A percentile compares a stretch with the other conserved stretches of the same genome.
phyloP scores from a whole-genome alignment of 1,140 invertebrate species.

The Polypedilum vanderplanki region DNA sequence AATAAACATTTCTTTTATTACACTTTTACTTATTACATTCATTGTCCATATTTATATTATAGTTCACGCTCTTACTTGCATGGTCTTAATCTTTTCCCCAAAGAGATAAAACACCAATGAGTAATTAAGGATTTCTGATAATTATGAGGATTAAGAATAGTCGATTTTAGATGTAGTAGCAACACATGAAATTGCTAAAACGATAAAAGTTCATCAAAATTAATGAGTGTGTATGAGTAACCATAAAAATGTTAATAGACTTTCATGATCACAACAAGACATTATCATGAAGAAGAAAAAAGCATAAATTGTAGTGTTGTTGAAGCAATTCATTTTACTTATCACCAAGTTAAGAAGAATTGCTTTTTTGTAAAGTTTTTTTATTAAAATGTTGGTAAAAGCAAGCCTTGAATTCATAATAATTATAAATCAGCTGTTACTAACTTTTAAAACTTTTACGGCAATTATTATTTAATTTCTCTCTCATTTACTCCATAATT shows the following conservation, averaged over 20 bases:
- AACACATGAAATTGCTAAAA: neutral
- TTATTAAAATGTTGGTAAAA: neutral
- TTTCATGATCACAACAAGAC: neutral
- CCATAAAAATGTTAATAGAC: conserved; percentile 7
- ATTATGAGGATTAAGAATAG: neutral
- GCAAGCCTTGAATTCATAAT: neutral
- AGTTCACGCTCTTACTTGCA: neutral
- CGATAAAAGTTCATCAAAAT: conserved; percentile 24
- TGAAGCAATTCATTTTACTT: neutral
- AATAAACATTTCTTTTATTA: neutral
- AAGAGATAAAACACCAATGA: neutral
- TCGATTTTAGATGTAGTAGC: no score
- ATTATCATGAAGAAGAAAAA: neutral
- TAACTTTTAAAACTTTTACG: neutral
- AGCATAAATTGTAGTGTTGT: conserved; percentile 6
- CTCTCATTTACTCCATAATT: no score
- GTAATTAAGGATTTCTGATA: neutral
- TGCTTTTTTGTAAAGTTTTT: no score
- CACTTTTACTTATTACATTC: neutral
- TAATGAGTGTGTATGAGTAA: neutral
- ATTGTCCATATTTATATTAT: neutral
- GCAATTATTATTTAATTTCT: no score
- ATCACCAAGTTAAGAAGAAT: no score
- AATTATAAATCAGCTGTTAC: neutral
- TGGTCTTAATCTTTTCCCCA: neutral